phyloP scores from a whole-genome alignment of 2,113 vertebrate species.

The Anolis sagrei region DNA sequence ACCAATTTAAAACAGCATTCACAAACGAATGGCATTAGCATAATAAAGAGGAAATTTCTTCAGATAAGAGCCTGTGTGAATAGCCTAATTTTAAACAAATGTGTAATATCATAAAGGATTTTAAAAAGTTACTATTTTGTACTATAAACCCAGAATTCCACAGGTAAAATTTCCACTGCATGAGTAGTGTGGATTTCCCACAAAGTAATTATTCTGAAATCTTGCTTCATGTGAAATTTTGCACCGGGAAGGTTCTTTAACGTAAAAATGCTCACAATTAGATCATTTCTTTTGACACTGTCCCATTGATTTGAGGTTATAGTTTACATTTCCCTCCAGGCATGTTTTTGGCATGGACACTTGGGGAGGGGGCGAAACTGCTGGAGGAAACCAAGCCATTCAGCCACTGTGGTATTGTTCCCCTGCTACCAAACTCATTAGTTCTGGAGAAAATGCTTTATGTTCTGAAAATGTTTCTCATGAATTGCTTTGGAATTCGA shows the following conservation, averaged over 20 bases:
- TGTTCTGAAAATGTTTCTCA: background rate
- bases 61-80: no score
- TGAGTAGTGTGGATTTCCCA: no score
- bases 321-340: constrained; percentile 5
- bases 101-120: no score
- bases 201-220: no score
- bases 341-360: background rate
- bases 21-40: no score
- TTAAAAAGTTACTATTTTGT: background rate
- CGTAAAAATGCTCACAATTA: background rate
- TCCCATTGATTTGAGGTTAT: background rate
- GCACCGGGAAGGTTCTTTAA: background rate
- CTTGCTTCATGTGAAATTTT: background rate
- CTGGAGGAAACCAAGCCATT: background rate
- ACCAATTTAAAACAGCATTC: no score
- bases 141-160: background rate
- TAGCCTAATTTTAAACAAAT: no score
- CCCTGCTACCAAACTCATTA: background rate
- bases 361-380: background rate
- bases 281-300: background rate
- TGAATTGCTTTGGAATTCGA: background rate
- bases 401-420: no score
- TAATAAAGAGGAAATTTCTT: no score
- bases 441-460: background rate
- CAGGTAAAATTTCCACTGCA: background rate